phyloP scores from a whole-genome alignment of 2,797 vertebrate genomes.

The Staurois parvus region DNA sequence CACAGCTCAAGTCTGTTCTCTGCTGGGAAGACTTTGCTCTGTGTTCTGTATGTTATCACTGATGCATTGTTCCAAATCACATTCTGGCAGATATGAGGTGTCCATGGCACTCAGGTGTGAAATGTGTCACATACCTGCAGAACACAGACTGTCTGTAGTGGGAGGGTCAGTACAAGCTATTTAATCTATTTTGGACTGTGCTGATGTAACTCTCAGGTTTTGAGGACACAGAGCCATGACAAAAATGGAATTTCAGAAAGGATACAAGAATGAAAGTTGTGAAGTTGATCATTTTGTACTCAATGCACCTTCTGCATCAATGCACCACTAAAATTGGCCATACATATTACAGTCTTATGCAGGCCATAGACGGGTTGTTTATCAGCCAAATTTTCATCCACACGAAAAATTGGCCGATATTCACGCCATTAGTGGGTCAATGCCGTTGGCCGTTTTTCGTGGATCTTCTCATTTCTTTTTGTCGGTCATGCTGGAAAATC shows the following conservation, averaged over 20 bases:
- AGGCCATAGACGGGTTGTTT: too few relatives aligned
- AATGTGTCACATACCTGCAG: constrained; percentile 31
- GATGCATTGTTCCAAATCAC: constrained; percentile 15
- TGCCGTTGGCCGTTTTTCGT: too few relatives aligned
- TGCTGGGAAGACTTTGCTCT: not conserved
- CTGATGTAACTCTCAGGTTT: not conserved
- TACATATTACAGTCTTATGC: not conserved
- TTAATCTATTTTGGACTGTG: not conserved
- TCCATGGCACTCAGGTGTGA: constrained; percentile 18
- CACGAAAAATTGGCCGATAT: too few relatives aligned
- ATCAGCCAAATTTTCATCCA: too few relatives aligned
- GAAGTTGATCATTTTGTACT: not conserved
- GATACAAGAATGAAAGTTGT: not conserved
- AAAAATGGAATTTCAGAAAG: constrained; percentile 2
- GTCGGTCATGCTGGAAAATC: too few relatives aligned
- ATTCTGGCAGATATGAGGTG: constrained; percentile 12
- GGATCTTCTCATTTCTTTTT: too few relatives aligned
- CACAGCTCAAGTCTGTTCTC: not conserved
- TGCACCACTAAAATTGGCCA: not conserved
- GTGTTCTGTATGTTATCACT: not conserved
- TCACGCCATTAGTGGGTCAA: too few relatives aligned
- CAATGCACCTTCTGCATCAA: too few relatives aligned
- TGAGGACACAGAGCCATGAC: constrained; percentile 20
- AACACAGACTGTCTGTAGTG: constrained; percentile 47
- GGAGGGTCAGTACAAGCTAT: not conserved